Base-by-base conservation (phyloP, 2,113 vertebrate genomes). In the Eulemur macaco region DNA sequence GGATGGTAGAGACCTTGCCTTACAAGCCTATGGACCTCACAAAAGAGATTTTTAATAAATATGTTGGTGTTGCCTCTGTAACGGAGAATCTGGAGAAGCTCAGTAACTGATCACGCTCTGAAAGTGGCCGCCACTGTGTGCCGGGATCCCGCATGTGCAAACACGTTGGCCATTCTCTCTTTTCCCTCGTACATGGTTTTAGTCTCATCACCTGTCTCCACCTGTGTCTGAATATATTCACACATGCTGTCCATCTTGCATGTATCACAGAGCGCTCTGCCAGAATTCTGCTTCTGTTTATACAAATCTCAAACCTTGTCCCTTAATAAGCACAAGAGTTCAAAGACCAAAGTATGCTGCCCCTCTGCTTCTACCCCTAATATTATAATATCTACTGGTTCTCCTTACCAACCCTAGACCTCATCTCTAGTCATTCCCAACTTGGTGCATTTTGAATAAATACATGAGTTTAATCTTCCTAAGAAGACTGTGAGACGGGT, bases 211-310 rank as follows among this genome's bases (percentile, higher is more conserved):
- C 63, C 15, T 0, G 14, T 7, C 29, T 20, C 39, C 4, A 0
- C 5, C 15, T 20, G 0, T 37, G 3, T 17, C 52, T 21, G 39
- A 21, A 1, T 71, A n/a, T 6, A 14, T 2, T 0, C 12, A 0
- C 12, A 11, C 4, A 0, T 0, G 0, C 10, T 5, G 0, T 8
- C 58, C 25, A 63, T 34, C 47, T 37, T 4, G 27, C 14, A 1
- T 1, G 0, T 9, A 8, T 5, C 60, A 3, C 81, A 1, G 0
- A 20, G 60, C 0, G 29, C 45, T 21, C 42, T 50, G 37, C 45
- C 0, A 5, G 58, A 9, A 27, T n/a, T 69, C 78, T 42, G 25
- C 52, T 23, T 66, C 39, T 4, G 0, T 17, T 31, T 9, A 0
- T 14, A 20, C 42, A 25, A 1, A 5, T 23, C 42, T 31, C 54